These are phyloP conservation scores for Drosophila gunungcola DNA, from an alignment of 1,140 invertebrate genomes.

Conservation along the genomic window DNA sequence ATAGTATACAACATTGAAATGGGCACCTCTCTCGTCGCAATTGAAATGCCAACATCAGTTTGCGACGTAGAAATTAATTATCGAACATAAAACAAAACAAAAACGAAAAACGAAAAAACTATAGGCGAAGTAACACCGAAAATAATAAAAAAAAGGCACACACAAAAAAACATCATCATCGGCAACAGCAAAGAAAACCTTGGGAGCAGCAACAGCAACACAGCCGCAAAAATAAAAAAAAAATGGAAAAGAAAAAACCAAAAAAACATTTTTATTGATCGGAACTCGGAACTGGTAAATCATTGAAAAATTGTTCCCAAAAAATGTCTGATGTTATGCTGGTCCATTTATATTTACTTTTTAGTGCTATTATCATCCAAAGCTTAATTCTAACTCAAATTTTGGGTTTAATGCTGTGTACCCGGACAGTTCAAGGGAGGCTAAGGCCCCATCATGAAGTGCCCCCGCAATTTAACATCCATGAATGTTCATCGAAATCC, in stretches of 20 bases:
- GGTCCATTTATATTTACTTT: slow-evolving; percentile 8
- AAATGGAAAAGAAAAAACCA: slow-evolving; percentile 40
- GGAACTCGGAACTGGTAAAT: slow-evolving; percentile 50
- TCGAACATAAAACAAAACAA: slow-evolving; percentile 34
- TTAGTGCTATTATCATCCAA: slow-evolving; percentile 35
- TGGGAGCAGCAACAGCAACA: slow-evolving; percentile 34
- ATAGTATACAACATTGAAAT: slow-evolving; percentile 11
- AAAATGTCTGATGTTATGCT: slow-evolving; percentile 28
- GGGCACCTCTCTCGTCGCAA: slow-evolving; percentile 7
- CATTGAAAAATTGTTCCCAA: slow-evolving; percentile 39
- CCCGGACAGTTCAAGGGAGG: slow-evolving; percentile 27
- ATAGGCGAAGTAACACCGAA: slow-evolving; percentile 29
- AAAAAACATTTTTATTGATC: slow-evolving; percentile 50
- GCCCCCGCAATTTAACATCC: not conserved
- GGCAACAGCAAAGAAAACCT: slow-evolving; percentile 46
- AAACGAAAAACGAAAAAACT: not conserved
- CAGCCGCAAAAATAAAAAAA: slow-evolving; percentile 24
- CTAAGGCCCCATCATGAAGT: slow-evolving; percentile 4
- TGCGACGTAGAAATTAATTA: slow-evolving; percentile 39
- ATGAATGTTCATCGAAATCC: not conserved
- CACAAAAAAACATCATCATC: slow-evolving; percentile 14
- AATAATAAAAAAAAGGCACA: slow-evolving; percentile 23
- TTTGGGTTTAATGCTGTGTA: not conserved
- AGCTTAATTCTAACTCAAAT: not conserved
- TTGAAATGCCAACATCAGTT: slow-evolving; percentile 35